These are phyloP conservation scores for Oegoconia quadripuncta DNA, from an alignment of 2,888 invertebrate genomes.

Conservation along the genomic window DNA sequence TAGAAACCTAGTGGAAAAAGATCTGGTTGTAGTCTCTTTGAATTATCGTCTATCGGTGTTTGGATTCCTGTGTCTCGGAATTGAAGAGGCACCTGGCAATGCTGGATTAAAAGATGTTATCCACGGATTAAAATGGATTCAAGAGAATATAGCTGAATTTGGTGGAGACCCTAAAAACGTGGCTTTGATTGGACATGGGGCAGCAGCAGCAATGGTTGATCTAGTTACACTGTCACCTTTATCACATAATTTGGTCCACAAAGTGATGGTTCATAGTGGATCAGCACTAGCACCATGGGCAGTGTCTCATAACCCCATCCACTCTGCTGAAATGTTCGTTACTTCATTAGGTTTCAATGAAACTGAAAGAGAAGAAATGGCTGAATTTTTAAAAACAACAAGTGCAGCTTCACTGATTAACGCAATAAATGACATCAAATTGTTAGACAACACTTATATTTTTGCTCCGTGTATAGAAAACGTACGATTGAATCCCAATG, in stretches of 20 bases:
- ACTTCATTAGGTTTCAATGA: conserved; percentile 42
- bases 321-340: conserved; percentile 46
- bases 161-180: conserved; percentile 88
- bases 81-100: conserved; percentile 85
- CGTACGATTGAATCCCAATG: conserved; percentile 29
- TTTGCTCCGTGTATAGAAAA: conserved; percentile 69
- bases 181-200: conserved; percentile 90
- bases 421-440: conserved; percentile 40
- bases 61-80: conserved; percentile 82
- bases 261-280: conserved; percentile 61
- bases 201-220: conserved; percentile 82
- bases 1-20: conserved; percentile 81
- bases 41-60: conserved; percentile 87
- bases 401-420: conserved; percentile 34
- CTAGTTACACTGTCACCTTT: conserved; percentile 53
- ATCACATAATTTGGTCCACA: conserved; percentile 46
- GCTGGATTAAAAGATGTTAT: conserved; percentile 92
- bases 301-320: conserved; percentile 55
- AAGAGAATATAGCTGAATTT: conserved; percentile 84
- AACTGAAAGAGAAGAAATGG: conserved; percentile 37
- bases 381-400: conserved; percentile 36
- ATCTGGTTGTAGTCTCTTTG: conserved; percentile 81
- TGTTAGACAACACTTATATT: conserved; percentile 52
- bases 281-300: conserved; percentile 65
- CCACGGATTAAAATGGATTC: conserved; percentile 86